Percentiles rank a stretch among this genome's conserved stretches.
Evolutionary conservation across 2,113 vertebrate species (phyloP).

Genomic region (Erythrolamprus reginae): DNA sequence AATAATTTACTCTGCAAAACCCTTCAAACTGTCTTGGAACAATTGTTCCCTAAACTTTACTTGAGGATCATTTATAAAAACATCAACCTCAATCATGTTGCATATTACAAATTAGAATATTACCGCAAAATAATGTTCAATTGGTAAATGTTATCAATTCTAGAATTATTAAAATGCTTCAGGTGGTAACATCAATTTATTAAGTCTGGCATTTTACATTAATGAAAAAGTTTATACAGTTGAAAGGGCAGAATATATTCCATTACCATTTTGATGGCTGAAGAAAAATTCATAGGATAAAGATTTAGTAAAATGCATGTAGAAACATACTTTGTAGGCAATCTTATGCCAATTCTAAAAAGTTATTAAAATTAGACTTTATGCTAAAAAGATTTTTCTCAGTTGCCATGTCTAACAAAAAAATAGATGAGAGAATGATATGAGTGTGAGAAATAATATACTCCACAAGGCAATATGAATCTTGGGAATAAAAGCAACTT

Average conservation of each 20-base stretch:
- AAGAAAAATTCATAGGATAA: background rate
- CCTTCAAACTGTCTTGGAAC: background rate
- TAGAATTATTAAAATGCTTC: background rate
- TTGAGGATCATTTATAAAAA: background rate
- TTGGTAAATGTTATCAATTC: background rate
- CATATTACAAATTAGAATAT: background rate
- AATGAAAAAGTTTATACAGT: background rate
- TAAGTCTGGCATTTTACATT: background rate
- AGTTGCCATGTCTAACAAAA: background rate
- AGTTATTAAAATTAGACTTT: background rate
- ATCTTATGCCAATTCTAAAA: background rate
- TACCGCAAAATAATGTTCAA: background rate
- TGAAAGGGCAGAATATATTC: background rate
- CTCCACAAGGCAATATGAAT: background rate
- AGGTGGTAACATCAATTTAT: background rate
- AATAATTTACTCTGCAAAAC: background rate
- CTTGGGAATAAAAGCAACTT: fast-evolving
- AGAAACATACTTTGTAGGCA: background rate
- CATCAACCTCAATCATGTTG: background rate
- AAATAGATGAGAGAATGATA: background rate
- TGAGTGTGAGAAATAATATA: background rate
- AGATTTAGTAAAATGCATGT: background rate
- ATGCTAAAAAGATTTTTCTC: background rate
- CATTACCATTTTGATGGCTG: background rate
- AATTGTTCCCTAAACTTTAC: background rate